Evolutionary conservation across 2,888 invertebrate genomes (phyloP).

Genomic region (Chydorus sphaericus): DNA sequence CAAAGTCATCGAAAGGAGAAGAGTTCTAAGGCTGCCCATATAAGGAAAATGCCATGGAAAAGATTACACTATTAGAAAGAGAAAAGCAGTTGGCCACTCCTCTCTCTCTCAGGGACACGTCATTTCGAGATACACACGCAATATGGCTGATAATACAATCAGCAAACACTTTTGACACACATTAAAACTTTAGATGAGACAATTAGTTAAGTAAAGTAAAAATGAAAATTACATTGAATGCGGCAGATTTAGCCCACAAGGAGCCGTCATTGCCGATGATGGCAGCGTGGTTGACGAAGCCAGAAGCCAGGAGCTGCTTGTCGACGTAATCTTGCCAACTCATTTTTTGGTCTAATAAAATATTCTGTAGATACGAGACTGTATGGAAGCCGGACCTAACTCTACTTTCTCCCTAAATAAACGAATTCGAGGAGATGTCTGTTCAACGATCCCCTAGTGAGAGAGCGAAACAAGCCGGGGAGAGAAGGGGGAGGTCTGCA

Average conservation of each 20-base stretch:
- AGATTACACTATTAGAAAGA: too few species aligned
- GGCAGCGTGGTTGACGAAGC: conserved; percentile 86
- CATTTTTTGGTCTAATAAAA: conserved; percentile 40
- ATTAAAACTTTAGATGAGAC: too few species aligned
- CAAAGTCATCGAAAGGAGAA: not conserved
- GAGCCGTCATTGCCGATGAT: conserved; percentile 91
- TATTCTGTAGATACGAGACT: too few species aligned
- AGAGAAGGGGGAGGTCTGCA: too few species aligned
- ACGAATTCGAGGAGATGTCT: too few species aligned
- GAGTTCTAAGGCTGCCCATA: not conserved
- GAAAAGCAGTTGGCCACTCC: conserved; percentile 3
- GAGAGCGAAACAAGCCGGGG: not conserved
- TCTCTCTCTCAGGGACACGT: too few species aligned
- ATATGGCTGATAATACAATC: not conserved
- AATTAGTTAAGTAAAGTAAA: not conserved
- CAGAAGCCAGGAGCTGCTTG: conserved; percentile 88
- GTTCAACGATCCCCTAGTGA: too few species aligned
- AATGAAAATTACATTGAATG: conserved; percentile 72
- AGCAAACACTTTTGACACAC: not conserved
- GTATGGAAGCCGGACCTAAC: too few species aligned
- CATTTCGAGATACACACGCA: not conserved
- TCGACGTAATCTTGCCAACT: conserved; percentile 98
- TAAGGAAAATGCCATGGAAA: not conserved
- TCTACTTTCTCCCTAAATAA: too few species aligned
- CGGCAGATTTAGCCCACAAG: conserved; percentile 86